A percentile compares a stretch with the other conserved stretches of the same genome.
phyloP scores from a whole-genome alignment of 1,140 invertebrate genomes.

The Nymphalis io region DNA sequence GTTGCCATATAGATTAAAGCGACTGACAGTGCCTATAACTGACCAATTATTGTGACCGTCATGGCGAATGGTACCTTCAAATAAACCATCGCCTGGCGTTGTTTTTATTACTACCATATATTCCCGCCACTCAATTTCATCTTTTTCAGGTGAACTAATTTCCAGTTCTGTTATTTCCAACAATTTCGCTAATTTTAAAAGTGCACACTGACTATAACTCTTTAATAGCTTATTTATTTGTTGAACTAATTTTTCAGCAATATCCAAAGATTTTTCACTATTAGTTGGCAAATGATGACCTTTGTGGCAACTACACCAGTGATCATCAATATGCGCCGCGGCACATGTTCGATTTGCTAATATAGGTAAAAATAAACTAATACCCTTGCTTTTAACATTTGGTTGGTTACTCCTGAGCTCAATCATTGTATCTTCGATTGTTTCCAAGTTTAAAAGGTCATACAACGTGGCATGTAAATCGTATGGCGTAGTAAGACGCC shows the following conservation, averaged over 20 bases:
- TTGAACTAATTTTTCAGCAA: conserved; percentile 81
- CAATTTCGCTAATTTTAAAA: conserved; percentile 80
- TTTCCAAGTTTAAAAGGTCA: conserved; percentile 59
- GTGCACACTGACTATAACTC: conserved; percentile 83
- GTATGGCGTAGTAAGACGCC: conserved; percentile 89
- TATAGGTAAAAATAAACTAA: conserved; percentile 88
- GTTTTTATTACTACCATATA: conserved; percentile 85
- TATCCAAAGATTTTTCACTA: conserved; percentile 72
- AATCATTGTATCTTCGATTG: conserved; percentile 53
- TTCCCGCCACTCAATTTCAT: conserved; percentile 78
- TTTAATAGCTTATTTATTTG: conserved; percentile 84
- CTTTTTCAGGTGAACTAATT: conserved; percentile 52
- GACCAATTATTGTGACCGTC: conserved; percentile 56
- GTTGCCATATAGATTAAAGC: conserved; percentile 89
- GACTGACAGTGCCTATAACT: conserved; percentile 86
- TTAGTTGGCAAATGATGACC: conserved; percentile 72
- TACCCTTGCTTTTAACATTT: conserved; percentile 74
- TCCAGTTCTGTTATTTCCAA: conserved; percentile 79
- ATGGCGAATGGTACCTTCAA: conserved; percentile 86
- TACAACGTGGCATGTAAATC: conserved; percentile 87
- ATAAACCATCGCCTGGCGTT: conserved; percentile 85
- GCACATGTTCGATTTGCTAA: conserved; percentile 86
- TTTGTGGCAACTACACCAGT: conserved; percentile 91
- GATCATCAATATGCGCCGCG: conserved; percentile 86
- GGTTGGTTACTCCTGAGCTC: conserved; percentile 36